Conservation (phyloP, 2,113 vertebrate genomes). For the Hypomesus transpacificus region DNA sequence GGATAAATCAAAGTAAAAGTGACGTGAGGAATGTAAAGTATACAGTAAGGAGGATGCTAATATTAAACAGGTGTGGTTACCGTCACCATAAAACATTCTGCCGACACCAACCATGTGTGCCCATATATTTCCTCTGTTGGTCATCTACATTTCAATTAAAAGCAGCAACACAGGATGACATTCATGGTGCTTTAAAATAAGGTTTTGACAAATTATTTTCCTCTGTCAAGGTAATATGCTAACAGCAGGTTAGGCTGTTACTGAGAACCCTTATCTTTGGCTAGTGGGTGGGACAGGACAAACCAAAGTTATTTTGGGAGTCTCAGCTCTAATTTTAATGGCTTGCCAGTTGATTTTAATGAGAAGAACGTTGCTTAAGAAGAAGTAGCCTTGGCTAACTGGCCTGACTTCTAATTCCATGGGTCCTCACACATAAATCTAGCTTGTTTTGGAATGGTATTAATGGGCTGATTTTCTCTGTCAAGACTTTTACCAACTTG, state of each 20-base stretch:
- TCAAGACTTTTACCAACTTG: slow-evolving; percentile 26
- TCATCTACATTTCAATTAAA: slow-evolving; percentile 71
- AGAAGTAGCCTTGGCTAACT: slow-evolving; percentile 21
- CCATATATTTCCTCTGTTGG: slow-evolving; percentile 61
- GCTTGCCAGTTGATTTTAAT: slow-evolving; percentile 45
- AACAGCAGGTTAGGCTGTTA: slow-evolving; percentile 41
- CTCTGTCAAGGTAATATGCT: slow-evolving; percentile 60
- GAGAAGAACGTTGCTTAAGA: slow-evolving; percentile 37
- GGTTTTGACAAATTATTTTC: slow-evolving; percentile 72
- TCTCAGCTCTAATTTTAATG: slow-evolving; percentile 46
- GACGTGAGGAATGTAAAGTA: slow-evolving; percentile 71
- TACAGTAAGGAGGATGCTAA: slow-evolving; percentile 71
- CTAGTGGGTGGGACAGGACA: slow-evolving; percentile 38
- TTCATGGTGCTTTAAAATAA: slow-evolving; percentile 73
- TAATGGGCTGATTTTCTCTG: slow-evolving; percentile 9
- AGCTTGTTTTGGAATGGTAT: background rate
- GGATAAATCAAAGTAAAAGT: slow-evolving; percentile 67
- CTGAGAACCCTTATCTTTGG: slow-evolving; percentile 49
- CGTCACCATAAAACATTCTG: slow-evolving; percentile 67
- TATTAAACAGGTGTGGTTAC: slow-evolving; percentile 71
- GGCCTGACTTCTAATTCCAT: slow-evolving; percentile 22
- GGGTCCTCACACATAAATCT: slow-evolving; percentile 27
- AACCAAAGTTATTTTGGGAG: slow-evolving; percentile 42
- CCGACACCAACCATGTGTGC: slow-evolving; percentile 56
- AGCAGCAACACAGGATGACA: slow-evolving; percentile 68